A percentile compares a stretch with the other conserved stretches of the same genome.
These are phyloP conservation scores for Fistularia commersonii DNA, from an alignment of 2,797 vertebrate genomes.

Conservation along the genomic window DNA sequence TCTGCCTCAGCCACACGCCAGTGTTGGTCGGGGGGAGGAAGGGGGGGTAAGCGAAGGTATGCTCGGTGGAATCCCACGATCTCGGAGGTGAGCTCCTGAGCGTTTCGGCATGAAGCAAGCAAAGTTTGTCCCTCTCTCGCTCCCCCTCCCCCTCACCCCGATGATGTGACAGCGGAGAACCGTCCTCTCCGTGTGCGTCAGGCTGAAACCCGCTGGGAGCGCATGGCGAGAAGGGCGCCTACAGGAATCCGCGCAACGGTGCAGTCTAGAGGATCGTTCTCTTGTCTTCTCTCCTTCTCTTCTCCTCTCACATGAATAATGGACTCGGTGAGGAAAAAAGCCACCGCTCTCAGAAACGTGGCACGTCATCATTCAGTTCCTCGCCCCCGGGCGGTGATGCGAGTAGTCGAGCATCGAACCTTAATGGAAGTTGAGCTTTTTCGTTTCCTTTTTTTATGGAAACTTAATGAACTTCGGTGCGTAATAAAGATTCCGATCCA, in stretches of 20 bases:
- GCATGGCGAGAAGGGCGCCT: slow-evolving; percentile 66
- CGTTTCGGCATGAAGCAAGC: slow-evolving; percentile 33
- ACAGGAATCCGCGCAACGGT: slow-evolving; percentile 61
- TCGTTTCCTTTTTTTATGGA: slow-evolving; percentile 43
- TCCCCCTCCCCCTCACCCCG: slow-evolving; percentile 19
- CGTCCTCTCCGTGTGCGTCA: slow-evolving; percentile 63
- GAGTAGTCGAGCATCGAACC: slow-evolving; percentile 33
- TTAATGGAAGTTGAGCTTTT: slow-evolving; percentile 44
- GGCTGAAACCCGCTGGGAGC: slow-evolving; percentile 55
- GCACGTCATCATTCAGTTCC: slow-evolving; percentile 31
- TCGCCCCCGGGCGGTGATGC: slow-evolving; percentile 34
- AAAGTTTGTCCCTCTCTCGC: slow-evolving; percentile 50
- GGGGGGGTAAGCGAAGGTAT: slow-evolving; percentile 25
- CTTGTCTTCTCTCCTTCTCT: neutral
- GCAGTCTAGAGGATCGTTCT: too few relatives aligned
- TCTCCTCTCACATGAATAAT: slow-evolving; percentile 51
- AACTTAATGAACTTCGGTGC: slow-evolving; percentile 38
- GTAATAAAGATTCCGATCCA: slow-evolving; percentile 17
- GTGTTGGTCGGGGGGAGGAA: too few relatives aligned
- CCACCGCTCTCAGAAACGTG: slow-evolving; percentile 18
- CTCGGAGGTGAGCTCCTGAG: slow-evolving; percentile 37
- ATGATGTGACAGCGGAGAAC: slow-evolving; percentile 53
- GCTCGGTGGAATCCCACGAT: slow-evolving; percentile 11
- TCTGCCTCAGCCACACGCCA: slow-evolving; percentile 11
- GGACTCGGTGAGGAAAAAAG: slow-evolving; percentile 29